phyloP scores from a whole-genome alignment of 2,888 invertebrate genomes.

The Rhamnusium bicolor region DNA sequence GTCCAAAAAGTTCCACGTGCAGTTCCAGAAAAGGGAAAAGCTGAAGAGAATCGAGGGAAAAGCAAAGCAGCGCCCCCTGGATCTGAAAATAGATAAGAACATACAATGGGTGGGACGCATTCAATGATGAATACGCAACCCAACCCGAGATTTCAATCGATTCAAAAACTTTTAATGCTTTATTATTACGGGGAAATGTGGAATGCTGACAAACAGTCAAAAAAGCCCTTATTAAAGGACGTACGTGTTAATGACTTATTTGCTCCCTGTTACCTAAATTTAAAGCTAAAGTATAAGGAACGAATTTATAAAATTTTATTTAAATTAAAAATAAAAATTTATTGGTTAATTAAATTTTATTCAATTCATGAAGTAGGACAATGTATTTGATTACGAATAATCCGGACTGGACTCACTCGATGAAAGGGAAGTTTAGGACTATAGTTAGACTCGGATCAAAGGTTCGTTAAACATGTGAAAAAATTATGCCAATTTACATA shows the following conservation, averaged over 20 bases:
- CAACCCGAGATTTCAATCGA: constrained; percentile 44
- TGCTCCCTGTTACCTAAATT: background rate
- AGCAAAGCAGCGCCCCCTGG: constrained; percentile 42
- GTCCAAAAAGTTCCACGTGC: constrained; percentile 47
- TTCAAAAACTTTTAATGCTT: constrained; percentile 53
- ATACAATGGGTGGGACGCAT: constrained; percentile 56
- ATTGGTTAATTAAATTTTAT: too few species aligned
- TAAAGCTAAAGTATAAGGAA: background rate
- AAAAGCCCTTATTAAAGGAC: background rate
- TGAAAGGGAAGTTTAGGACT: too few species aligned
- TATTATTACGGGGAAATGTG: constrained; percentile 46
- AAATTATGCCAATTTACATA: too few species aligned
- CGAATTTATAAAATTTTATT: background rate
- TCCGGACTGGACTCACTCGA: too few species aligned
- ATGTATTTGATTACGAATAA: too few species aligned
- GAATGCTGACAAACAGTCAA: constrained; percentile 31
- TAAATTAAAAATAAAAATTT: too few species aligned
- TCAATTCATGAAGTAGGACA: too few species aligned
- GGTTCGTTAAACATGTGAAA: too few species aligned
- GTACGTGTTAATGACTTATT: background rate
- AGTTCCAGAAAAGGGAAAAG: constrained; percentile 31
- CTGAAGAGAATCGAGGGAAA: constrained; percentile 22
- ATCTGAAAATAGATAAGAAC: constrained; percentile 57
- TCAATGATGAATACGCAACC: constrained; percentile 54
- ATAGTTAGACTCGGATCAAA: too few species aligned